Conservation (phyloP, 2,888 invertebrate genomes). For the Spisula subtruncata region DNA sequence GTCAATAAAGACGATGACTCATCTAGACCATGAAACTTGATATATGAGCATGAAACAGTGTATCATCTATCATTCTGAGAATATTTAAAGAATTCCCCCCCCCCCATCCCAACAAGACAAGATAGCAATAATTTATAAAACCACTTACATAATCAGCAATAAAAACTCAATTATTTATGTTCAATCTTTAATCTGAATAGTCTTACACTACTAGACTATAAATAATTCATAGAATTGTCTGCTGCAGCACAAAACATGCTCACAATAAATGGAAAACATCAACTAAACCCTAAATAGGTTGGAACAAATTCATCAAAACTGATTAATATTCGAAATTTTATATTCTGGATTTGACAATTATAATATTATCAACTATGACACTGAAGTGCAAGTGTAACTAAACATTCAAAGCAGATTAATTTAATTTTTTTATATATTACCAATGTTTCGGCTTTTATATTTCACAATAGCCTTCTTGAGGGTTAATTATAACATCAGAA, state of each 20-base stretch:
- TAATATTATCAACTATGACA: too few relatives aligned
- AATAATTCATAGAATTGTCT: slow-evolving; percentile 16
- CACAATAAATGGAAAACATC: slow-evolving; percentile 3
- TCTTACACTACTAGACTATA: background rate
- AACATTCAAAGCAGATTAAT: too few relatives aligned
- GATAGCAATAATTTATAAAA: background rate
- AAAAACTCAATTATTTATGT: slow-evolving; percentile 11
- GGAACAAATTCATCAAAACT: background rate
- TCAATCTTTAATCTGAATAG: slow-evolving; percentile 2
- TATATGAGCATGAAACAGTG: background rate
- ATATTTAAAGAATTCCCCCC: background rate
- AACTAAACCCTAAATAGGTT: background rate
- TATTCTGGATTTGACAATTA: too few relatives aligned
- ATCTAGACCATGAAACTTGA: too few relatives aligned
- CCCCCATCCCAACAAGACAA: background rate
- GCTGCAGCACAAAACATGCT: background rate
- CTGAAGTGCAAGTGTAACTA: too few relatives aligned
- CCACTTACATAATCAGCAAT: slow-evolving; percentile 6
- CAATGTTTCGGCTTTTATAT: too few relatives aligned
- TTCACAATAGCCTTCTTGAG: too few relatives aligned
- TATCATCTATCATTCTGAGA: background rate
- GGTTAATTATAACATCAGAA: too few relatives aligned
- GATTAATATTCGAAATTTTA: background rate
- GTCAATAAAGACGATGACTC: too few relatives aligned
- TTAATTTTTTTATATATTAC: too few relatives aligned